Evolutionary conservation across 1,140 invertebrate genomes (phyloP), one percentile per base, ranked within the genome.

Genomic region (Campoletis sonorensis): DNA sequence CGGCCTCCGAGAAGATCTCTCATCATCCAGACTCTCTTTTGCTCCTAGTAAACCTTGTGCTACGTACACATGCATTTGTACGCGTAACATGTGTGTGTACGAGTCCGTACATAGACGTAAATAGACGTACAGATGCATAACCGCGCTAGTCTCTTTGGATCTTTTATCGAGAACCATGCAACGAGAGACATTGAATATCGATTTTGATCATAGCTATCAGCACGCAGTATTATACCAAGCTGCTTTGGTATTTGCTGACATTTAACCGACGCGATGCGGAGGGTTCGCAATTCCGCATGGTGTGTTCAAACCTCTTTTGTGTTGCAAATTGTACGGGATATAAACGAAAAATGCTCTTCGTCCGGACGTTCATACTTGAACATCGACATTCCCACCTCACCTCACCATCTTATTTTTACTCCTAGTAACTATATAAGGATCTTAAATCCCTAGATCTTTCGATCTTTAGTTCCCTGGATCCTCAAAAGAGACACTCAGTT

Each of bases 21-120:
- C 37, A 80, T 83, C 64, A 23, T 27, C 26, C 86, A 85, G 84
- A 75, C 85, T 64, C 68, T 85, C 84, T 85, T 67, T 30, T 76
- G 7, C 73, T 30, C 33, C 73, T 54, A 58, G 30, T 30, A 77
- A 77, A 61, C 54, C 3, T 37, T 18, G 71, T 73, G 45, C 49
- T 51, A 26, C 27, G 15, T 76, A 76, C 58, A 76, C 23, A 61
- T n/a, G 21, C 23, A n/a, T 2, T n/a, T 61, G n/a, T 18, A 21
- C 21, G 21, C 1, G 1, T 61, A 61, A 61, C 4, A 61, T 61
- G 21, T 61, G 49, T 51, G 49, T 51, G 10, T 33, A 33, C 30
- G 30, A 33, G n/a, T 61, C 58, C 58, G 11, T 21, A 21, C 18
- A 64, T 23, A 64, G 16, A 64, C 21, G 10, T 64, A 64, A 21